Evolutionary conservation across 1,140 invertebrate genomes (phyloP).

Genomic region (Ceratina calcarata): DNA sequence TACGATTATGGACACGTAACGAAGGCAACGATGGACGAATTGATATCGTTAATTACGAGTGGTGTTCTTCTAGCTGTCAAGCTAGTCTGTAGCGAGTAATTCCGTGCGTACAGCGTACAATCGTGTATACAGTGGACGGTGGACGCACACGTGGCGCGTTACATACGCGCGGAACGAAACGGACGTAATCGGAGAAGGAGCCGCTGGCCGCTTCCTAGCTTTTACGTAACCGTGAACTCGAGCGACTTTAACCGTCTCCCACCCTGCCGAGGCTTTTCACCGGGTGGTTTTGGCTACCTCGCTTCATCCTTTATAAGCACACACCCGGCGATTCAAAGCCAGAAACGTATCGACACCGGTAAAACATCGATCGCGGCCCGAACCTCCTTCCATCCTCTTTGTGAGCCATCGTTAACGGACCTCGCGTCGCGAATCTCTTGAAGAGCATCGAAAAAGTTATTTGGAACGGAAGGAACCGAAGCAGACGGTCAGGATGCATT

Average conservation of each 20-base stretch:
- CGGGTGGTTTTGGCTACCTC: conserved; percentile 68
- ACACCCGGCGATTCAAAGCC: conserved; percentile 64
- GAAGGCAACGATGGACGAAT: not conserved
- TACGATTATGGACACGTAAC: not conserved
- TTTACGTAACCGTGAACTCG: conserved; percentile 71
- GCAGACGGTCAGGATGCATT: conserved; percentile 64
- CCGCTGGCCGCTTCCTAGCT: conserved; percentile 59
- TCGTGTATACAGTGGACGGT: conserved; percentile 7
- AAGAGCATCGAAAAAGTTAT: not conserved
- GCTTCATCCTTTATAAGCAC: conserved; percentile 75
- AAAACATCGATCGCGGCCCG: conserved; percentile 37
- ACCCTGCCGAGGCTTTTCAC: conserved; percentile 54
- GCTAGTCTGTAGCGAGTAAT: not conserved
- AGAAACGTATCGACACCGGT: conserved; percentile 71
- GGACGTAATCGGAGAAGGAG: conserved; percentile 49
- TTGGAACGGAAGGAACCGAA: not conserved
- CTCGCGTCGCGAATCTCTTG: not conserved
- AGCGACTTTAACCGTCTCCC: conserved; percentile 60
- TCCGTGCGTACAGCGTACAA: not conserved
- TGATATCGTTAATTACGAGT: not conserved
- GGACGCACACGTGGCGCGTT: conserved; percentile 37
- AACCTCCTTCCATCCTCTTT: not conserved
- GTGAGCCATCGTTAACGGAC: not conserved
- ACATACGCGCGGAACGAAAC: conserved; percentile 45
- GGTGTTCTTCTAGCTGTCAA: not conserved